Evolutionary conservation across 2,797 vertebrate species (phyloP).

Genomic region (Bovichtus variegatus): DNA sequence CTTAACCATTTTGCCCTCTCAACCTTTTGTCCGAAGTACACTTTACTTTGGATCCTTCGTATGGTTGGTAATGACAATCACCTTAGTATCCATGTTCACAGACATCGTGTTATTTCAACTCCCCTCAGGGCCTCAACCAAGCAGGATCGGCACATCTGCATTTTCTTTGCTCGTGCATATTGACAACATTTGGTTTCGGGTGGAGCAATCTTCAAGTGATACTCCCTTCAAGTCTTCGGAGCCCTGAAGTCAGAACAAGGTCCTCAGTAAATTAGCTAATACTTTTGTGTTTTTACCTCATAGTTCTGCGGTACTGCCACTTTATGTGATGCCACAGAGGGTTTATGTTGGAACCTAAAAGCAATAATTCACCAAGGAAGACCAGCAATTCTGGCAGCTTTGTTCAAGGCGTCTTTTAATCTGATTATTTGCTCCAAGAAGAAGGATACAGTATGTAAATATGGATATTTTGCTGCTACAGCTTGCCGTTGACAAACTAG

Average conservation of each 20-base stretch:
- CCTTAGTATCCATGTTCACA: neutral
- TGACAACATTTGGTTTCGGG: conserved; percentile 10
- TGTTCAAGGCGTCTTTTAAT: neutral
- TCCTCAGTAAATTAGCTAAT: conserved; percentile 23
- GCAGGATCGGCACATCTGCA: neutral
- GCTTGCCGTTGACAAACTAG: neutral
- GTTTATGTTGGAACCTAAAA: neutral
- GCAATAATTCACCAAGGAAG: neutral
- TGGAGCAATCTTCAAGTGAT: neutral
- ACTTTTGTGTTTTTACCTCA: neutral
- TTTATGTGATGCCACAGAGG: neutral
- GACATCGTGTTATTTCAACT: neutral
- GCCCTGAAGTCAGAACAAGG: conserved; percentile 25
- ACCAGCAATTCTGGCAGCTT: neutral
- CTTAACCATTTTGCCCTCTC: neutral
- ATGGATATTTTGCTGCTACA: neutral
- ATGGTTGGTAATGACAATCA: neutral
- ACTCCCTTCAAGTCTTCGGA: neutral
- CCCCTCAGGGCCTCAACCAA: neutral
- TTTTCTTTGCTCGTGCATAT: conserved; percentile 19
- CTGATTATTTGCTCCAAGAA: neutral
- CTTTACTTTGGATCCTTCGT: neutral
- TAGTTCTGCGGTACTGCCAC: neutral
- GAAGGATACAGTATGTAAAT: neutral
- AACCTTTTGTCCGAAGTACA: too few species aligned